Percentiles rank a stretch among this genome's conserved stretches.
phyloP scores from a whole-genome alignment of 2,888 invertebrate genomes.

The Campoletis raptor region DNA sequence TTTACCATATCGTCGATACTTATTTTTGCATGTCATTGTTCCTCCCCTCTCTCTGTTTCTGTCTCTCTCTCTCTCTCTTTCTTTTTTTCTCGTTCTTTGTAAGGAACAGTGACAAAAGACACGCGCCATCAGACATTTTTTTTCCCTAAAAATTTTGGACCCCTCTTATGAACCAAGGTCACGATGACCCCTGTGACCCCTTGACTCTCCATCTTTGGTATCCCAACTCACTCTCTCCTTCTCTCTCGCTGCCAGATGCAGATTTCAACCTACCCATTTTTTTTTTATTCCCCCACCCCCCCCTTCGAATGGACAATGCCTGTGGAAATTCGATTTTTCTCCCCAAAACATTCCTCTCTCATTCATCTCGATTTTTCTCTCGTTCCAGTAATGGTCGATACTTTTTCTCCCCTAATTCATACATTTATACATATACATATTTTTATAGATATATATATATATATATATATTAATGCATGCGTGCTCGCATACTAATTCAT shows the following conservation, averaged over 20 bases:
- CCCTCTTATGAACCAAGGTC: slow-evolving; percentile 79
- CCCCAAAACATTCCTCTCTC: slow-evolving; percentile 71
- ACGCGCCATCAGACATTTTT: slow-evolving; percentile 67
- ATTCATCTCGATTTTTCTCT: slow-evolving; percentile 67
- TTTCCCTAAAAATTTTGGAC: slow-evolving; percentile 78
- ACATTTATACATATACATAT: slow-evolving; percentile 48
- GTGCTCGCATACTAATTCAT: slow-evolving; percentile 83
- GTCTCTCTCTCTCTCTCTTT: slow-evolving; percentile 41
- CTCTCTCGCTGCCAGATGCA: slow-evolving; percentile 74
- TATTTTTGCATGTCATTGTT: slow-evolving; percentile 82
- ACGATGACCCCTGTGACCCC: slow-evolving; percentile 78
- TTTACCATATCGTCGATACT: slow-evolving; percentile 77
- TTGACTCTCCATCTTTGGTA: slow-evolving; percentile 68
- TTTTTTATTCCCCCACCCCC: slow-evolving; percentile 64
- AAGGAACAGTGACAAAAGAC: slow-evolving; percentile 45
- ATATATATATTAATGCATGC: slow-evolving; percentile 77
- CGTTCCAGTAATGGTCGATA: slow-evolving; percentile 53
- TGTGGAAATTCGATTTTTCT: slow-evolving; percentile 79
- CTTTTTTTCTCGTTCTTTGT: slow-evolving; percentile 57
- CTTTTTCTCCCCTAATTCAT: slow-evolving; percentile 39
- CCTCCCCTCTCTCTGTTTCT: slow-evolving; percentile 31
- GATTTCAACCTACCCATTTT: slow-evolving; percentile 63
- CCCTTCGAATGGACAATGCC: slow-evolving; percentile 74
- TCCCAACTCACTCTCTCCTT: slow-evolving; percentile 34
- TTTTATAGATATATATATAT: slow-evolving; percentile 59